phyloP scores from a whole-genome alignment of 1,140 invertebrate genomes.

The Ceratosolen solmsi region DNA sequence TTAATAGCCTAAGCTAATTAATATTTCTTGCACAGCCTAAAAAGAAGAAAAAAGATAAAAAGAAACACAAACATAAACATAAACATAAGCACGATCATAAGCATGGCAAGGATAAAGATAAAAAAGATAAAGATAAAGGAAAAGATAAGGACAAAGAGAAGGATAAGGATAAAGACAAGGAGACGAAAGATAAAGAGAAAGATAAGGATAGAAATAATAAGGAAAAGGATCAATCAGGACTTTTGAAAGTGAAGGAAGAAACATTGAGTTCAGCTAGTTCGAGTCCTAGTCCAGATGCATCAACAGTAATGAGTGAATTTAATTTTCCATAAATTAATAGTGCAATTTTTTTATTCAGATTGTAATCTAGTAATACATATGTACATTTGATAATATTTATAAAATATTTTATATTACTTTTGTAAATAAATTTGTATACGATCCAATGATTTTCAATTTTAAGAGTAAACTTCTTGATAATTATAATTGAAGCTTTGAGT shows the following conservation, averaged over 20 bases:
- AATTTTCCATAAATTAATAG: conserved; percentile 60
- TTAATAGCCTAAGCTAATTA: conserved; percentile 54
- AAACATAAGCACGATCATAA: conserved; percentile 80
- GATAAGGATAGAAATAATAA: conserved; percentile 72
- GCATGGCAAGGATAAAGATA: conserved; percentile 77
- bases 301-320: conserved; percentile 65
- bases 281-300: conserved; percentile 75
- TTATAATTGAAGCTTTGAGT: too few species aligned
- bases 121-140: conserved; percentile 75
- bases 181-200: conserved; percentile 69
- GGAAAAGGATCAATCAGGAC: conserved; percentile 66
- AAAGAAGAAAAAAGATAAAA: conserved; percentile 88
- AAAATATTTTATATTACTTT: conserved; percentile 38
- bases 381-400: conserved; percentile 9
- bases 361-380: conserved; percentile 43
- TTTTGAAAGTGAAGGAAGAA: conserved; percentile 75
- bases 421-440: conserved; percentile 47
- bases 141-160: conserved; percentile 74
- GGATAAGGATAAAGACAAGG: conserved; percentile 72
- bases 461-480: neutral
- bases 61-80: conserved; percentile 85
- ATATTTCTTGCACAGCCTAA: conserved; percentile 74
- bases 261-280: conserved; percentile 79
- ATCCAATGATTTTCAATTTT: conserved; percentile 1
- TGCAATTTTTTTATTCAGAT: conserved; percentile 32